A percentile compares a stretch with the other conserved stretches of the same genome.
Conservation (phyloP, 2,888 invertebrate species). For the Lasioglossum vierecki region DNA sequence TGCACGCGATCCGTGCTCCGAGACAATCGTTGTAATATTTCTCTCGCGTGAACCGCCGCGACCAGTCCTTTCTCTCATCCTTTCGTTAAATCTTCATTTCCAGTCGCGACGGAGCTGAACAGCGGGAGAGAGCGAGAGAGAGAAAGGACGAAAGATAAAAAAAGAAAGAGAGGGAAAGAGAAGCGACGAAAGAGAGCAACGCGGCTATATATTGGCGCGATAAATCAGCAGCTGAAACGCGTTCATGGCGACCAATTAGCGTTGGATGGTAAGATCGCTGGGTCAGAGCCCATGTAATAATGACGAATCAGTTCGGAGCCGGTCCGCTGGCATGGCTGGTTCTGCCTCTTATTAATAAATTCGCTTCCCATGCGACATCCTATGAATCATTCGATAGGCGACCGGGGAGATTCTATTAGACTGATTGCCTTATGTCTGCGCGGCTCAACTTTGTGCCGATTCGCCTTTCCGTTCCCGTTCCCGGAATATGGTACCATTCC, state of each 20-base stretch:
- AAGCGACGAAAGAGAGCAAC: slow-evolving; percentile 16
- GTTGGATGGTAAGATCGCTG: slow-evolving; percentile 62
- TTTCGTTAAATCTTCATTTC: slow-evolving; percentile 53
- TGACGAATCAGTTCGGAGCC: slow-evolving; percentile 70
- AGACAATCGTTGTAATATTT: not conserved
- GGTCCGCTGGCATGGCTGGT: slow-evolving; percentile 57
- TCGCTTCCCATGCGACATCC: slow-evolving; percentile 75
- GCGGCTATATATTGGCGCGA: slow-evolving; percentile 55
- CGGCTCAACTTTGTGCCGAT: slow-evolving; percentile 63
- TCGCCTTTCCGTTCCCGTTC: slow-evolving; percentile 61
- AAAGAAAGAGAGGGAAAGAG: not conserved
- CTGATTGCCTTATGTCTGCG: slow-evolving; percentile 73
- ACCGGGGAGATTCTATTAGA: slow-evolving; percentile 76
- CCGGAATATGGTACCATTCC: not conserved
- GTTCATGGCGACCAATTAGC: slow-evolving; percentile 67
- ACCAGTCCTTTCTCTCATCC: slow-evolving; percentile 10
- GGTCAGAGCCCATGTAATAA: slow-evolving; percentile 70
- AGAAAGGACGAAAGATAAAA: not conserved
- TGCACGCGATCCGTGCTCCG: not conserved
- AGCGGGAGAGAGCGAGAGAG: not conserved
- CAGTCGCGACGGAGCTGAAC: slow-evolving; percentile 7
- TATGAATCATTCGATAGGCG: slow-evolving; percentile 76
- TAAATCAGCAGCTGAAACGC: slow-evolving; percentile 62
- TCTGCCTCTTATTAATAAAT: slow-evolving; percentile 74
- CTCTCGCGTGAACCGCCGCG: not conserved